Base-by-base conservation (phyloP, 2,797 vertebrate species). In the Sylvia borin region DNA sequence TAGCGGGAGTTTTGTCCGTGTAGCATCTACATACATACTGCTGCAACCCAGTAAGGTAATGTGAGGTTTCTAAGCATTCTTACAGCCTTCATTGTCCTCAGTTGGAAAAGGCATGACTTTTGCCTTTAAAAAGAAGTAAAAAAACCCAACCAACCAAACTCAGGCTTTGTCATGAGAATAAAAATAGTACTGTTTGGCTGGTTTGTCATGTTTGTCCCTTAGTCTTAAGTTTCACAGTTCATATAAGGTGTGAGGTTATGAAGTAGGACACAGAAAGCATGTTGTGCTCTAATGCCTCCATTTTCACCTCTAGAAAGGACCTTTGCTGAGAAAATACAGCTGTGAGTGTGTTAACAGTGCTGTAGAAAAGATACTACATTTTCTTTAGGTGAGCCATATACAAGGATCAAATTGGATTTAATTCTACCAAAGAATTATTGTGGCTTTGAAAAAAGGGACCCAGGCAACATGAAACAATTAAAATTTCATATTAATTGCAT, bases 181-280 rank as follows among this genome's bases (percentile, higher is more conserved):
- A 91, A 94, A 94, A 94, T 87, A 94, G 91, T 90, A 68, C 86
- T 90, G 65, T 67, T 93, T 88, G 87, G 74, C 81, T 95, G 86
- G 61, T 94, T 94, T 94, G 71, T 78, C 76, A 26, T 85, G 60
- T 84, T 93, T 84, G 83, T 77, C 83, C 66, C 90, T 96, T 89
- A 83, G 85, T 82, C 81, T 92, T 88, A 85, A 92, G 47, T 96
- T 94, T 95, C 92, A 85, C 61, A 77, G 93, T 87, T 95, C 92
- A 94, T 94, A 86, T 92, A 66, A 85, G 87, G 87, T 83, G 67
- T 88, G 88, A 88, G 74, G 70, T 93, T 89, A 81, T 80, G 72
- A 93, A 92, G 78, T 40, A 66, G 85, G 70, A 78, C 81, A 68
- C 40, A 81, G 64, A 90, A 83, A 79, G 45, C 2, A 7, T 78